A percentile compares a stretch with the other conserved stretches of the same genome.
These are phyloP conservation scores for Coccyzus lansbergi DNA, from an alignment of 2,797 vertebrate species.

Conservation along the genomic window DNA sequence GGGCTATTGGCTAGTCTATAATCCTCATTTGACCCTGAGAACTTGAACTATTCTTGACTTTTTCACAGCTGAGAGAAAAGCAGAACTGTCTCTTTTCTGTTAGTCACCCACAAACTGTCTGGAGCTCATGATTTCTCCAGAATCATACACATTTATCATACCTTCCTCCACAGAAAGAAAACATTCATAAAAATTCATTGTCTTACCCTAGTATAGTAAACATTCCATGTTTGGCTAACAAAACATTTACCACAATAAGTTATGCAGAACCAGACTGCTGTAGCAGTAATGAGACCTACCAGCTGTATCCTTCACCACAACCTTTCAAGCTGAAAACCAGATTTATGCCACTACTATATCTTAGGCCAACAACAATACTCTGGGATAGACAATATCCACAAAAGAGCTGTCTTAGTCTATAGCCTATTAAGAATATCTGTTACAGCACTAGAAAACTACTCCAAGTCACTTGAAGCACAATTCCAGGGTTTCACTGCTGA, in stretches of 20 bases:
- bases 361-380: neutral
- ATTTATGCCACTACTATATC: neutral
- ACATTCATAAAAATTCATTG: neutral
- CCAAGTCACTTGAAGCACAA: neutral
- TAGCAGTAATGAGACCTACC: neutral
- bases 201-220: neutral
- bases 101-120: neutral
- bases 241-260: neutral
- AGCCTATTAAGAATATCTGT: neutral
- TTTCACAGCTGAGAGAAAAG: neutral
- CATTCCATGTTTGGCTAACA: neutral
- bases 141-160: neutral
- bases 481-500: neutral
- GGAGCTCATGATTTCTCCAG: neutral
- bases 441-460: neutral
- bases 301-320: neutral
- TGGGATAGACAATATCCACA: neutral
- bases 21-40: neutral
- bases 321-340: neutral
- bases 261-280: neutral
- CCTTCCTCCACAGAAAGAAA: neutral
- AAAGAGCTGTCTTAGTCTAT: neutral
- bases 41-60: neutral
- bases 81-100: neutral
- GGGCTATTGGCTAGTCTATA: neutral